phyloP scores from a whole-genome alignment of 2,113 vertebrate genomes.

The Trachemys scripta region DNA sequence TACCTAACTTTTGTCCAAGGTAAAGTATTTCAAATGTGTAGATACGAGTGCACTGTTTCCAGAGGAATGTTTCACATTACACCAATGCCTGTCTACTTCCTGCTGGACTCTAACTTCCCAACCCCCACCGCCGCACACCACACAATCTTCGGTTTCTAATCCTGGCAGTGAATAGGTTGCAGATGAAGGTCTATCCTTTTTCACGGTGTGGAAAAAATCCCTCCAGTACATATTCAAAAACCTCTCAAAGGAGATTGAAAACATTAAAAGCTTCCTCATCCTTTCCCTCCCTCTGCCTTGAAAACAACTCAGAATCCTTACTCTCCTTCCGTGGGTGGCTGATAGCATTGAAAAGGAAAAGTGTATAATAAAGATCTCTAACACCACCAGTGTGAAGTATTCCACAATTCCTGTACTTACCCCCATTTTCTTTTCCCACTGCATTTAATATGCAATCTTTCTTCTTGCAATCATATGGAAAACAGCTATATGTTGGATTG shows the following conservation, averaged over 20 bases:
- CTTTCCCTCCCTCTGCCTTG: not conserved
- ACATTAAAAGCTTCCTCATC: not conserved
- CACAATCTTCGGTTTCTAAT: constrained; percentile 22
- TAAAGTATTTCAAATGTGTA: not conserved
- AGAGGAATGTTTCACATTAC: not conserved
- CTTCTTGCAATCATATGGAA: not conserved
- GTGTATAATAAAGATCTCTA: not conserved
- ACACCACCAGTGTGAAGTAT: not conserved
- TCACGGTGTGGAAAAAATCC: not conserved
- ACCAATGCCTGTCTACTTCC: not conserved
- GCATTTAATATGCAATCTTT: not conserved
- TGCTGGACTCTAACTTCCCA: not conserved
- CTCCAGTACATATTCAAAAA: not conserved
- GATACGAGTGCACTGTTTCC: not conserved
- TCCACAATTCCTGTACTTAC: not conserved
- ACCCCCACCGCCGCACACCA: not conserved
- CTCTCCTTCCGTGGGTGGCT: not conserved
- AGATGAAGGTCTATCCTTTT: constrained; percentile 32
- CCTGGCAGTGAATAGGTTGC: not conserved
- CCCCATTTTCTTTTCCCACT: not conserved
- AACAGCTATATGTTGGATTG: not conserved
- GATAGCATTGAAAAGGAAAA: not conserved
- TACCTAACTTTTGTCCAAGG: not conserved
- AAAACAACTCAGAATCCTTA: not conserved
- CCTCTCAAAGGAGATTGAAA: constrained; percentile 10